Evolutionary conservation across 1,140 invertebrate species (phyloP).

Genomic region (Heliconius nattereri): DNA sequence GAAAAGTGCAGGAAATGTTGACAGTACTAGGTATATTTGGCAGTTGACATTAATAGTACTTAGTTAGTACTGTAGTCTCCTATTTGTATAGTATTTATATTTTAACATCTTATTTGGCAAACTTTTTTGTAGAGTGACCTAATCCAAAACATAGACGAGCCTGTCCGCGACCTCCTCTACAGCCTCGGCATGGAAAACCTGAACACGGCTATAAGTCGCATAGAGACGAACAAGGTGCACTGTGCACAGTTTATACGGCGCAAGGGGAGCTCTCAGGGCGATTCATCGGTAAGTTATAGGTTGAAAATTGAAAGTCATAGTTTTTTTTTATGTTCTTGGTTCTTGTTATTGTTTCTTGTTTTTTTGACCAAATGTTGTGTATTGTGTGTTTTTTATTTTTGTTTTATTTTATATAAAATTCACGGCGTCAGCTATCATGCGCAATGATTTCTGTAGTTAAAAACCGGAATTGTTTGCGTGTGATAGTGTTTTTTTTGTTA

Average conservation of each 20-base stretch:
- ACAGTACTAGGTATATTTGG: too few relatives aligned
- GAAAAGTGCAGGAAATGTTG: too few relatives aligned
- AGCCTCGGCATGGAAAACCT: slow-evolving; percentile 52
- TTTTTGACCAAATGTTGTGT: too few relatives aligned
- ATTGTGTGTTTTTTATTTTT: too few relatives aligned
- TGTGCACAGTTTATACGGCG: slow-evolving; percentile 42
- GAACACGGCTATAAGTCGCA: slow-evolving; percentile 35
- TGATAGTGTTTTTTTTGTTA: not conserved
- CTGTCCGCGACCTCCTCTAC: slow-evolving; percentile 41
- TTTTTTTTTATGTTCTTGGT: too few relatives aligned
- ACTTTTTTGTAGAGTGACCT: slow-evolving; percentile 12
- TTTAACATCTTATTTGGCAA: too few relatives aligned
- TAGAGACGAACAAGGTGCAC: slow-evolving; percentile 36
- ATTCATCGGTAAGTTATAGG: slow-evolving; percentile 23
- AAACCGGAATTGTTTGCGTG: not conserved
- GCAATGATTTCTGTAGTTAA: not conserved
- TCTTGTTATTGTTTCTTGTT: too few relatives aligned
- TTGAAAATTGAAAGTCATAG: not conserved
- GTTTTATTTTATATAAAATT: too few relatives aligned
- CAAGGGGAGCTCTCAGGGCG: slow-evolving; percentile 15
- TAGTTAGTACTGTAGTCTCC: too few relatives aligned
- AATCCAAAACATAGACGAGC: slow-evolving; percentile 42
- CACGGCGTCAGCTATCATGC: not conserved
- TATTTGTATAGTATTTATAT: too few relatives aligned
- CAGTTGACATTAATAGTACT: too few relatives aligned